Base-by-base conservation (phyloP, 2,888 invertebrate species). In the Yponomeuta sedellus region DNA sequence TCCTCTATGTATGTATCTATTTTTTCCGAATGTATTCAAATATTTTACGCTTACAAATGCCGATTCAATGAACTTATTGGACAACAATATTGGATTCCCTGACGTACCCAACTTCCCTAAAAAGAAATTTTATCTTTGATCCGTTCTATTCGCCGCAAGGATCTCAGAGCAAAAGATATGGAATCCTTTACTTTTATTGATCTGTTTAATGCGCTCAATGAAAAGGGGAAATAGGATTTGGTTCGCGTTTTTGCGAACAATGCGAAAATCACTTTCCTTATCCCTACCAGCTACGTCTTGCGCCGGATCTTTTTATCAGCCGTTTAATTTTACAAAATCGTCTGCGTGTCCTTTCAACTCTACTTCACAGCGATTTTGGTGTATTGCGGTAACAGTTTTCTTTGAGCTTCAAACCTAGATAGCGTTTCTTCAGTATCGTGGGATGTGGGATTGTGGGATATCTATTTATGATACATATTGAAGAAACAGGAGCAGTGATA, bases 21-120 rank as follows among this genome's bases (percentile, higher is more conserved):
- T n/a, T n/a, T n/a, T n/a, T n/a, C n/a, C n/a, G n/a, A n/a, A n/a
- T n/a, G n/a, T n/a, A n/a, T n/a, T n/a, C n/a, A n/a, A n/a, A 5
- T 5, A 28, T 28, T 4, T 5, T 28, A 28, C 5, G 28, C 5
- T 28, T 28, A 28, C 28, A 28, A 28, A 4, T 25, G 61, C 61
- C 61, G 61, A 61, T 61, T 11, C 22, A 59, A 20, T 11, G 20
- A 2, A 28, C 22, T 61, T 61, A 61, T 61, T 61, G 61, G 61
- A 34, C 34, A 61, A 61, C 16, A 61, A 12, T 61, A 61, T 61
- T 61, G 61, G 28, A 61, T 61, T 61, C 61, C 61, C n/a, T 25
- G 34, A 2, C 39, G 61, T 52, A 3, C 44, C 16, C 16, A 12
- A 52, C 16, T 52, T 16, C 16, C 44, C 1, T 52, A 16, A 52